Conservation (phyloP, 2,113 vertebrate genomes). For the Myanophis thanlyinensis region DNA sequence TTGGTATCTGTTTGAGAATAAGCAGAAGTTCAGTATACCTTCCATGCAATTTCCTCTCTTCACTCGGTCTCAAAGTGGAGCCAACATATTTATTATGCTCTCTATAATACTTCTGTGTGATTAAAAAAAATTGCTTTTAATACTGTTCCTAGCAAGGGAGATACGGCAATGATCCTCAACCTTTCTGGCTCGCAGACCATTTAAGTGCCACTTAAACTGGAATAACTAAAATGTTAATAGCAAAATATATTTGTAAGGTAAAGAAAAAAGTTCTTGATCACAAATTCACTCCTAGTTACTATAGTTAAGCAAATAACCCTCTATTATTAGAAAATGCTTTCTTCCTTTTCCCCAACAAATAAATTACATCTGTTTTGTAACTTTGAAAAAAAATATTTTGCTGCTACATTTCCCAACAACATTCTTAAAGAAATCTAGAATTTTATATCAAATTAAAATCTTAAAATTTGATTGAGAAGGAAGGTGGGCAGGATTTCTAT, state of each 20-base stretch:
- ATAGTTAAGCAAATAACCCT: background rate
- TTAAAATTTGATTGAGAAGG: background rate
- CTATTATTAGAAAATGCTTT: background rate
- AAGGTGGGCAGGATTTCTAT: background rate
- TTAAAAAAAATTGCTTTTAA: background rate
- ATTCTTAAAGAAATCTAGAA: background rate
- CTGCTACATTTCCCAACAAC: background rate
- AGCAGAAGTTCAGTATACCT: background rate
- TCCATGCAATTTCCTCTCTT: background rate
- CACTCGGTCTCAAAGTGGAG: background rate
- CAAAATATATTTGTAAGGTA: background rate
- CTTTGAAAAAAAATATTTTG: background rate
- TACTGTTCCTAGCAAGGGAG: background rate
- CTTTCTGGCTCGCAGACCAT: background rate
- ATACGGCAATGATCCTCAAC: background rate
- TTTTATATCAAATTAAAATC: background rate
- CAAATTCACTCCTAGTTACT: background rate
- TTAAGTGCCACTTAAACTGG: background rate
- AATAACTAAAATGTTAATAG: background rate
- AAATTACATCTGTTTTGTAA: background rate
- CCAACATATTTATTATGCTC: background rate
- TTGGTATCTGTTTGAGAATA: background rate
- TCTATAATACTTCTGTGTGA: background rate
- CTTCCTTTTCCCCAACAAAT: background rate
- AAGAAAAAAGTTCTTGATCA: background rate